These are phyloP conservation scores for Arremon brunneinucha DNA, from an alignment of 2,797 vertebrate genomes.

Conservation along the genomic window DNA sequence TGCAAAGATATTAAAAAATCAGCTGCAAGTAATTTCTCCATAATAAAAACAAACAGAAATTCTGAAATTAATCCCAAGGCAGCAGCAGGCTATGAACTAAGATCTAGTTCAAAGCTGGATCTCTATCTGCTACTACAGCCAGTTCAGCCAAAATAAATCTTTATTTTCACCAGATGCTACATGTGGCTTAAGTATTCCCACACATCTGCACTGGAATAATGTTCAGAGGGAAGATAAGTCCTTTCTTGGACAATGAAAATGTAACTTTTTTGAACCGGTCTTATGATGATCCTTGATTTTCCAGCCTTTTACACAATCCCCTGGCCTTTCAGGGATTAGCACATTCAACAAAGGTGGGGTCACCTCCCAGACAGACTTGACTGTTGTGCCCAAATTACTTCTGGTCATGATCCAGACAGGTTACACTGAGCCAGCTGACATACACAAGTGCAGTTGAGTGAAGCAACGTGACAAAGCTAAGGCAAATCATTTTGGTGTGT, in stretches of 20 bases:
- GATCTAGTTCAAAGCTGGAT: conserved; percentile 54
- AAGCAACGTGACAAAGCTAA: not conserved
- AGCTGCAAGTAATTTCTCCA: conserved; percentile 54
- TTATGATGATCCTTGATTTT: conserved; percentile 24
- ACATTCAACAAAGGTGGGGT: not conserved
- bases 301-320: not conserved
- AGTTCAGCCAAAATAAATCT: conserved; percentile 63
- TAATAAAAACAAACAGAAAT: conserved; percentile 51
- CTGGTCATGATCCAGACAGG: not conserved
- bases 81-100: conserved; percentile 55
- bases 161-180: conserved; percentile 61
- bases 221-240: conserved; percentile 36
- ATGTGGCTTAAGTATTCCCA: conserved; percentile 53
- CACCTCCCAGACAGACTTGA: not conserved
- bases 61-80: conserved; percentile 61
- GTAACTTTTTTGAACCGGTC: not conserved
- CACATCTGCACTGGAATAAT: conserved; percentile 33
- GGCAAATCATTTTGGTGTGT: not conserved
- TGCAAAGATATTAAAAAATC: conserved; percentile 39
- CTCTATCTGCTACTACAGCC: conserved; percentile 38
- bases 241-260: not conserved
- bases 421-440: not conserved
- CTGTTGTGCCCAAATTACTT: not conserved
- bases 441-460: not conserved
- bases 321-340: conserved; percentile 1